These are phyloP conservation scores for Drosophila lutescens DNA, from an alignment of 2,888 invertebrate genomes.

Conservation along the genomic window DNA sequence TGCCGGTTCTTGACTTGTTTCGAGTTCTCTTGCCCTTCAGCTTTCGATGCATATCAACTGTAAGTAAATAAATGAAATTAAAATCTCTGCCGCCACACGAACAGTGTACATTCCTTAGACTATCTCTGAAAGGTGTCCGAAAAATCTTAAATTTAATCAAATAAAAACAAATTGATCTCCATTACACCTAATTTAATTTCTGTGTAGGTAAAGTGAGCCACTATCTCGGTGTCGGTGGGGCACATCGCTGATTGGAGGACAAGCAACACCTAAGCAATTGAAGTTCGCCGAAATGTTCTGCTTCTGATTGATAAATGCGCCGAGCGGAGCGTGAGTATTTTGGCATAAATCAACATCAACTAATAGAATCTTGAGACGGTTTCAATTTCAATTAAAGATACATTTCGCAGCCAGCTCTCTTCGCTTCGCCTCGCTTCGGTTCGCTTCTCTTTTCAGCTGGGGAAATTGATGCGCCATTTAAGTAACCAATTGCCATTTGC, in stretches of 20 bases:
- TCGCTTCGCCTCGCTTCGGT: no score
- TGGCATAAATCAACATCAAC: slow-evolving; percentile 59
- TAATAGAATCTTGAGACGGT: slow-evolving; percentile 77
- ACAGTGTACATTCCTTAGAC: no score
- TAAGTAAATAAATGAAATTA: slow-evolving; percentile 1
- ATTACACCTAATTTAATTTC: slow-evolving; percentile 14
- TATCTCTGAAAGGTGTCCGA: not conserved
- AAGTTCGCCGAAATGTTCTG: slow-evolving; percentile 62
- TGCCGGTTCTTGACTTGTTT: slow-evolving; percentile 37
- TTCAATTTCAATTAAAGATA: slow-evolving; percentile 77
- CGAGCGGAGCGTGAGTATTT: slow-evolving; percentile 22
- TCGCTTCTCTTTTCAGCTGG: slow-evolving; percentile 20
- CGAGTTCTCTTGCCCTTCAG: slow-evolving; percentile 29
- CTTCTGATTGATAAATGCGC: slow-evolving; percentile 23
- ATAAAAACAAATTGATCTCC: not conserved
- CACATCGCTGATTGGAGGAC: slow-evolving; percentile 64
- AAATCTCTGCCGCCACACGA: no score
- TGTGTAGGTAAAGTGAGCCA: slow-evolving; percentile 10
- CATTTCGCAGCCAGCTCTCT: slow-evolving; percentile 7
- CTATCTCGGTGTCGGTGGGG: slow-evolving; percentile 18
- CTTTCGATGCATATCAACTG: slow-evolving; percentile 51
- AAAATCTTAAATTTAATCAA: not conserved
- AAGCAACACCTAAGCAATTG: slow-evolving; percentile 49
- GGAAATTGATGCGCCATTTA: slow-evolving; percentile 75
- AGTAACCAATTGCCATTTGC: slow-evolving; percentile 62